Evolutionary conservation across 2,113 vertebrate species (phyloP), one percentile per base, ranked within the genome.

Genomic region (Dicerorhinus sumatrensis): DNA sequence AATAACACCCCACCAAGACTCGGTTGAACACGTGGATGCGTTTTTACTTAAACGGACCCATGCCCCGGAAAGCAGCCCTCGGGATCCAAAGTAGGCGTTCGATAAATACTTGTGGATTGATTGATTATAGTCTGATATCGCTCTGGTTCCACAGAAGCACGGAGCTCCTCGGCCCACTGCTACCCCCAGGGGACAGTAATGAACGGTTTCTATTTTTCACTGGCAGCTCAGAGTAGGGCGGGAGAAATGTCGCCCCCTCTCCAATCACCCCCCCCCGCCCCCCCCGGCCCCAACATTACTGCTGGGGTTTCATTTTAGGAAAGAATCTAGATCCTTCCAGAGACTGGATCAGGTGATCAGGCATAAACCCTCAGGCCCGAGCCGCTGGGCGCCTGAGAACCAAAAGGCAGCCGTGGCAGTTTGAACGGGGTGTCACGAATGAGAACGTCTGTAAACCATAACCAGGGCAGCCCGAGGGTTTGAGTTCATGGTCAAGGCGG

Each of bases 401-500:
- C 27, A 17, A 73, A 65, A 96, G 83, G 51, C 69, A n/a, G 36
- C 20, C 1, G 0, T 36, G 65, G 84, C 54, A 8, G 2, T 84
- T 33, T 51, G 75, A 76, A 96, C 62, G 7, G 16, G n/a, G 48
- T 60, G 62, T 89, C 72, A 60, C 39, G 29, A 95, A 77, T 14
- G 46, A 96, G 88, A 42, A 51, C 77, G 60, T 91, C 48, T 58
- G 77, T 60, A 91, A 92, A 62, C 63, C 67, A 63, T 48, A 60
- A 69, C 33, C 56, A 13, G 36, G 65, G 48, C 36, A 56, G 88
- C 84, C 65, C 2, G 18, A 93, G 89, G 58, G 82, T 31, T 82
- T 1, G 73, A 91, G 97, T 93, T 98, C 98, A 97, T 2, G 96
- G 96, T 94, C 97, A 98, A 97, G 91, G 89, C 46, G 42, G 8